phyloP scores from a whole-genome alignment of 2,888 invertebrate species.

The Actias luna region DNA sequence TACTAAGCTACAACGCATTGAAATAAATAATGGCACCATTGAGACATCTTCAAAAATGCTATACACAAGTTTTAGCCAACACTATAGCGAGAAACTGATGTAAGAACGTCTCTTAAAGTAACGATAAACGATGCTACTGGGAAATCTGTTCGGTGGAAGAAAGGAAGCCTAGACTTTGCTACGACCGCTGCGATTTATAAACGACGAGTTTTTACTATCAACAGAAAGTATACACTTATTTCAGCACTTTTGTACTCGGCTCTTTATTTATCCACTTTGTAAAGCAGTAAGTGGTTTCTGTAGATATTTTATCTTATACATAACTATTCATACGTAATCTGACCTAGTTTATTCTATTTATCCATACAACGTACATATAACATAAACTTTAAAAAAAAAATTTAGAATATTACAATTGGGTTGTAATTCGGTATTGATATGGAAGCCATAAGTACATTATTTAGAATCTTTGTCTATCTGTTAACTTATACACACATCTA shows the following conservation, averaged over 20 bases:
- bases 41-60: neutral
- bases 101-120: conserved; percentile 42
- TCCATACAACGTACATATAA: neutral
- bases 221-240: conserved; percentile 17
- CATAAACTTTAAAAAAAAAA: too few relatives aligned
- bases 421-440: too few relatives aligned
- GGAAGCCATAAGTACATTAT: too few relatives aligned
- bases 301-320: neutral
- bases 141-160: conserved; percentile 53
- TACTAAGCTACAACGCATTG: neutral
- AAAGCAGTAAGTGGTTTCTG: neutral
- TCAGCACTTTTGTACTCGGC: conserved; percentile 5
- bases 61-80: conserved; percentile 6
- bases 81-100: conserved; percentile 9
- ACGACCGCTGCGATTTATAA: conserved; percentile 17
- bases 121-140: conserved; percentile 58
- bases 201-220: conserved; percentile 17
- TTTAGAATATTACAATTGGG: too few relatives aligned
- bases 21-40: neutral
- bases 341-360: neutral
- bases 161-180: conserved; percentile 18
- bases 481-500: too few relatives aligned
- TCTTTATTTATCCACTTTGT: conserved; percentile 5
- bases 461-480: too few relatives aligned
- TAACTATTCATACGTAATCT: neutral